phyloP scores from a whole-genome alignment of 2,113 vertebrate genomes.

The Procavia capensis region DNA sequence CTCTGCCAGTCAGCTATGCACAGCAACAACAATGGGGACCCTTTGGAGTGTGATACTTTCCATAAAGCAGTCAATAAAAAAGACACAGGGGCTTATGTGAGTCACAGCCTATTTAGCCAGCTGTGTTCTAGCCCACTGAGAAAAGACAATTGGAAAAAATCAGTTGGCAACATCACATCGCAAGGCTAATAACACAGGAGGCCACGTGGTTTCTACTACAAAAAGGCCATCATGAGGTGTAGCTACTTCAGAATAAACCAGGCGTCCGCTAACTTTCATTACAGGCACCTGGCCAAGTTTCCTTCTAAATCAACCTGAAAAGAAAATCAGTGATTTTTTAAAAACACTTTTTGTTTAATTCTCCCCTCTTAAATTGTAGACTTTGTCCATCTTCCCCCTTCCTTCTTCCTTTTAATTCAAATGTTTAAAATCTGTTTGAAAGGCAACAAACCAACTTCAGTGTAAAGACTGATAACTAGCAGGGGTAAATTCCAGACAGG shows the following conservation, averaged over 20 bases:
- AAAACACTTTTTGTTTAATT: slow-evolving; percentile 15
- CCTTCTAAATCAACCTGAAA: slow-evolving; percentile 49
- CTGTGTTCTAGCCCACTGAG: slow-evolving; percentile 69
- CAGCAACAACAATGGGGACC: slow-evolving; percentile 45
- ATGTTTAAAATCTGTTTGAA: slow-evolving; percentile 23
- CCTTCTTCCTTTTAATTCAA: slow-evolving; percentile 41
- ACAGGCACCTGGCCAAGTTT: slow-evolving; percentile 35
- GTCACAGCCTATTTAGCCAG: slow-evolving; percentile 77
- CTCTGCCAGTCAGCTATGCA: slow-evolving; percentile 8
- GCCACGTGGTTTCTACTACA: neutral
- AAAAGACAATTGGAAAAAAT: slow-evolving; percentile 74
- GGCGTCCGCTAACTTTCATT: slow-evolving; percentile 36
- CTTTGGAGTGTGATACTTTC: slow-evolving; percentile 65
- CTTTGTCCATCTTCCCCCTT: neutral
- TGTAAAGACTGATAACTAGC: neutral
- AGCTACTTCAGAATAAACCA: slow-evolving; percentile 2
- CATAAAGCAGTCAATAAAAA: slow-evolving; percentile 76
- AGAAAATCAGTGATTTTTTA: neutral
- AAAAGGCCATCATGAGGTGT: neutral
- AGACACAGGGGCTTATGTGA: slow-evolving; percentile 67
- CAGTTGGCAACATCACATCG: slow-evolving; percentile 53
- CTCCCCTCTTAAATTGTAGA: neutral
- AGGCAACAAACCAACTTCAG: neutral
- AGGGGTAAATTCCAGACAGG: neutral
- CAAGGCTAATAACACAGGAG: slow-evolving; percentile 49